Evolutionary conservation across 2,888 invertebrate species (phyloP), one percentile per base, ranked within the genome.

Genomic region (Hypselothyrea guttata): DNA sequence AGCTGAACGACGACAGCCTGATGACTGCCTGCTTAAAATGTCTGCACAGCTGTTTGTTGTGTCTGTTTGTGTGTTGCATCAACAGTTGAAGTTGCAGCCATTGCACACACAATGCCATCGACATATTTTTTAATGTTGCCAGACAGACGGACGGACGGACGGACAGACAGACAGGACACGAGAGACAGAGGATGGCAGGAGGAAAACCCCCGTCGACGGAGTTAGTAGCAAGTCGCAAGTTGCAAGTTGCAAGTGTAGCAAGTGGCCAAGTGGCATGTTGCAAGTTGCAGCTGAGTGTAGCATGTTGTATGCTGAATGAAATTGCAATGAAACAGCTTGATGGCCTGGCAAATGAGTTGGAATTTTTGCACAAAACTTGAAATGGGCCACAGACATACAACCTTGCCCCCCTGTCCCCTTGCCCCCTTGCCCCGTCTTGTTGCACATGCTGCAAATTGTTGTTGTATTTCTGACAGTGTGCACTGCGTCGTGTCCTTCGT

Each of bases 1-100:
- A 48, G 44, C 60, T 48, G 56, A 22, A 76, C 59, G 63, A 61
- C 68, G 77, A 77, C 83, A 82, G 83, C 60, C 79, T 69, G 73
- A 75, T 69, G 73, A 73, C 73, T 64, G 53, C 64, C 73, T 78
- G 85, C 78, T 78, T 78, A 78, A 83, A 78, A 84, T 78, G 77
- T 82, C 77, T 84, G 83, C 84, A 75, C 84, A 84, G 77, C 77
- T 78, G 84, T 78, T 78, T 78, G 64, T 44, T 30, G 35, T 33
- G 33, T 75, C 57, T 76, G 56, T 33, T 35, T 30, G 35, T 75
- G 57, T 73, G 59, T 67, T 67, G 76, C 76, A 83, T 83, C 76
- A 76, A 76, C 84, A 76, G 76, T 76, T 76, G 73, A 69, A 76
- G 72, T 71, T 75, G 72, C 72, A 66, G 47, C 49, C 57, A 56